Evolutionary conservation across 2,888 invertebrate species (phyloP).

Genomic region (Tubulanus polymorphus): DNA sequence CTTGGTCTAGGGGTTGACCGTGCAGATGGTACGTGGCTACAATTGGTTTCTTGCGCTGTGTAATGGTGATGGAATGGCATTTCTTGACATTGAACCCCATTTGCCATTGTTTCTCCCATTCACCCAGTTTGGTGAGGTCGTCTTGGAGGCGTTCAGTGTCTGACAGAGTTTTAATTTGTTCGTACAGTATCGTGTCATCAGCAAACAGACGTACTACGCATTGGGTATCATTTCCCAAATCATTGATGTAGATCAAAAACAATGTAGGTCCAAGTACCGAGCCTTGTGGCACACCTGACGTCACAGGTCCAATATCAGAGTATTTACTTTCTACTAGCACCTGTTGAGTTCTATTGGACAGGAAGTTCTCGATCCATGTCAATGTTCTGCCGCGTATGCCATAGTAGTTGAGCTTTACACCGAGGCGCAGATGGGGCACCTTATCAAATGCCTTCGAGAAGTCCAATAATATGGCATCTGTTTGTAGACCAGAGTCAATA

Average conservation of each 20-base stretch:
- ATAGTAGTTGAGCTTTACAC: not conserved
- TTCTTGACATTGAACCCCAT: slow-evolving; percentile 7
- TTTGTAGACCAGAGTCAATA: not conserved
- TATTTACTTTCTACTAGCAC: not conserved
- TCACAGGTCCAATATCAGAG: not conserved
- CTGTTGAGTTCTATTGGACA: not conserved
- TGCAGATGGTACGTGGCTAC: not conserved
- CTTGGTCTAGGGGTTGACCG: not conserved
- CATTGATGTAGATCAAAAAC: not conserved
- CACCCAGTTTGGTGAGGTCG: slow-evolving; percentile 4
- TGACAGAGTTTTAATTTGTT: not conserved
- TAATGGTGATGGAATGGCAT: slow-evolving; percentile 5
- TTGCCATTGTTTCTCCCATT: slow-evolving; percentile 9
- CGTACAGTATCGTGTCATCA: slow-evolving; percentile 1
- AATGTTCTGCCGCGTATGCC: not conserved
- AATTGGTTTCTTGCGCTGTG: not conserved
- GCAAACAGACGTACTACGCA: not conserved
- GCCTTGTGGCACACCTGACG: not conserved
- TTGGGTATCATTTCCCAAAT: not conserved
- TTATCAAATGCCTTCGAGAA: not conserved
- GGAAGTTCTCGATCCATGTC: not conserved
- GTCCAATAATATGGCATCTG: not conserved
- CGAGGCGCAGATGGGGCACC: not conserved
- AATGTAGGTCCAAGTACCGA: slow-evolving; percentile 1
- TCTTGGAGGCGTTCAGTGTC: slow-evolving; percentile 9